Percentiles rank a stretch among this genome's conserved stretches.
Evolutionary conservation across 2,113 vertebrate species (phyloP).

Genomic region (Tragelaphus scriptus): DNA sequence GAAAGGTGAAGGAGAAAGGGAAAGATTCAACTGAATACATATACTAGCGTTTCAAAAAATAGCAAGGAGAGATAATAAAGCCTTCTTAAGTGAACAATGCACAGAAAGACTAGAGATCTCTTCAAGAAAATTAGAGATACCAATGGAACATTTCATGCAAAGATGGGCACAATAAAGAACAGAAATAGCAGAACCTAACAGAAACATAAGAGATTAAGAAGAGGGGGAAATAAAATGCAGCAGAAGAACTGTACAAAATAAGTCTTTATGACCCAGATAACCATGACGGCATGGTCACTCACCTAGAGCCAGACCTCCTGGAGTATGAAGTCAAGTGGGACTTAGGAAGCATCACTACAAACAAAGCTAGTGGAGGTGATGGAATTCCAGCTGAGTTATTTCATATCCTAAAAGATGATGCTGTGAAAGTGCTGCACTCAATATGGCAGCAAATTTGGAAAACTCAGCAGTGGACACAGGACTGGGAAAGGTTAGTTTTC

Average conservation of each 20-base stretch:
- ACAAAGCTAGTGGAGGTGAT: background rate
- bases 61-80: background rate
- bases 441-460: background rate
- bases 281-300: background rate
- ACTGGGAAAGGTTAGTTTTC: background rate
- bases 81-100: background rate
- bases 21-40: background rate
- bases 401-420: background rate
- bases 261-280: background rate
- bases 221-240: background rate
- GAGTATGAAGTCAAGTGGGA: background rate
- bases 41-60: background rate
- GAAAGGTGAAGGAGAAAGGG: background rate
- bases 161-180: background rate
- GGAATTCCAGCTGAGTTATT: background rate
- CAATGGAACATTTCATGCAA: background rate
- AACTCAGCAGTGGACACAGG: background rate
- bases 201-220: background rate
- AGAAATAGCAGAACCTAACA: background rate
- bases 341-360: background rate
- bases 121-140: background rate
- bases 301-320: background rate
- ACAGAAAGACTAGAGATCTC: background rate
- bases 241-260: background rate
- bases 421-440: background rate